Conservation (phyloP, 2,113 vertebrate species). For the Halcyon senegalensis region DNA sequence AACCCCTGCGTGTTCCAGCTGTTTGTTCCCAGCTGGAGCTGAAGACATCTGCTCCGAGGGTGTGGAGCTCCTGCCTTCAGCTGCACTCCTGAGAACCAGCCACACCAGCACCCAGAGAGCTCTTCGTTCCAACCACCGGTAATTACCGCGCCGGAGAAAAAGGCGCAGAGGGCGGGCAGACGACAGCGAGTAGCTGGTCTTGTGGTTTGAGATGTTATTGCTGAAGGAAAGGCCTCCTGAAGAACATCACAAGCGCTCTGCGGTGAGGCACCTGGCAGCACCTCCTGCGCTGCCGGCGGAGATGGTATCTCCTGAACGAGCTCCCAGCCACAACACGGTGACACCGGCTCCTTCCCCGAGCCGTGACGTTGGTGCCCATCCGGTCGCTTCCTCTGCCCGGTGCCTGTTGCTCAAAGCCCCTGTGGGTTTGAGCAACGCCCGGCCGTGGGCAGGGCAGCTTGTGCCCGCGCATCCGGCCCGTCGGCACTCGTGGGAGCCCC, state of each 20-base stretch:
- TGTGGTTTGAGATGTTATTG: not conserved
- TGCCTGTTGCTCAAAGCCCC: not conserved
- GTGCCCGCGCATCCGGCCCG: rapidly evolving
- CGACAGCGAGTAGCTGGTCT: not conserved
- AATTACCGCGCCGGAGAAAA: rapidly evolving
- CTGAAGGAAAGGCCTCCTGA: not conserved
- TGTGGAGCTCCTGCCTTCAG: not conserved
- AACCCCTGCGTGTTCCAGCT: slow-evolving; percentile 14
- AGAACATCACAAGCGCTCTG: rapidly evolving
- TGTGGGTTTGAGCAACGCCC: not conserved
- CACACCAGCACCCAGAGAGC: rapidly evolving
- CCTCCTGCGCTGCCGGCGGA: not conserved
- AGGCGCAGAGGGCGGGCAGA: rapidly evolving
- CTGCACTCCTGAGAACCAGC: not conserved
- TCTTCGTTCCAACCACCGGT: rapidly evolving
- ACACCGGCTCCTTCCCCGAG: not conserved
- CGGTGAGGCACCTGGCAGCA: not conserved
- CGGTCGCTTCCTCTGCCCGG: not conserved
- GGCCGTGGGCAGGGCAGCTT: not conserved
- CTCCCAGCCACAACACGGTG: rapidly evolving
- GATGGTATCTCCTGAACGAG: rapidly evolving
- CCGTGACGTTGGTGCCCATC: rapidly evolving
- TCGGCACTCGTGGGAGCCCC: rapidly evolving
- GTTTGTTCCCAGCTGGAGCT: slow-evolving; percentile 15
- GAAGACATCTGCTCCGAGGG: not conserved